phyloP scores from a whole-genome alignment of 2,888 invertebrate genomes.

The Allophyes oxyacanthae region DNA sequence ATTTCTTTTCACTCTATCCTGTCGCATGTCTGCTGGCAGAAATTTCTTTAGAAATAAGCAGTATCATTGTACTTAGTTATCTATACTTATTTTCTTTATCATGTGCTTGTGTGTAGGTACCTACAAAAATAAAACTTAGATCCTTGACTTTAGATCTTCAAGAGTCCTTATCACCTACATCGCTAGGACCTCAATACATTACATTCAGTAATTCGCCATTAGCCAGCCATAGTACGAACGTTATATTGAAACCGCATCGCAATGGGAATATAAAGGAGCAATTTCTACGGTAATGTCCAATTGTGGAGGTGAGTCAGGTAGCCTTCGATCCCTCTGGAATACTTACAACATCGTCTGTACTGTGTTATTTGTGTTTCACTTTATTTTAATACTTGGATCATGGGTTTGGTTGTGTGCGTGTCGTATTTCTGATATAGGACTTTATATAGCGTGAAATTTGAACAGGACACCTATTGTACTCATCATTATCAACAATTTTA shows the following conservation, averaged over 20 bases:
- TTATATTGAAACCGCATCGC: slow-evolving; percentile 59
- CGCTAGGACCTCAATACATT: slow-evolving; percentile 38
- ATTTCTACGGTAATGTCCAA: slow-evolving; percentile 59
- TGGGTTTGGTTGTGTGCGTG: slow-evolving; percentile 2
- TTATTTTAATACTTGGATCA: slow-evolving; percentile 51
- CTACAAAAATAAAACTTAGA: no score
- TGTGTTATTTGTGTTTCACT: slow-evolving; percentile 47
- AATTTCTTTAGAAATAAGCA: no score
- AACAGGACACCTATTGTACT: no score
- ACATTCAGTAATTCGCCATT: slow-evolving; percentile 56
- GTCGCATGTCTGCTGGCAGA: no score
- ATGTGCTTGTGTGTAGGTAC: no score
- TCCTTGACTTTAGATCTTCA: slow-evolving; percentile 11
- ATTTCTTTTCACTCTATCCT: no score
- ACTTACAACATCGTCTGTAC: slow-evolving; percentile 46
- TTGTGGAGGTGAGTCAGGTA: slow-evolving; percentile 60
- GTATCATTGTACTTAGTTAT: no score
- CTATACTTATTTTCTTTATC: no score
- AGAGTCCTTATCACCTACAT: slow-evolving; percentile 14
- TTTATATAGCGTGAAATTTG: no score
- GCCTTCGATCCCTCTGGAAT: slow-evolving; percentile 48
- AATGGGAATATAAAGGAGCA: slow-evolving; percentile 59
- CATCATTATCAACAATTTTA: no score
- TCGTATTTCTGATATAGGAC: background rate
- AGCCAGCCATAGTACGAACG: slow-evolving; percentile 42